Percentiles rank a stretch among this genome's conserved stretches.
Evolutionary conservation across 2,113 vertebrate species (phyloP).

Genomic region (Melanocharis versteri): DNA sequence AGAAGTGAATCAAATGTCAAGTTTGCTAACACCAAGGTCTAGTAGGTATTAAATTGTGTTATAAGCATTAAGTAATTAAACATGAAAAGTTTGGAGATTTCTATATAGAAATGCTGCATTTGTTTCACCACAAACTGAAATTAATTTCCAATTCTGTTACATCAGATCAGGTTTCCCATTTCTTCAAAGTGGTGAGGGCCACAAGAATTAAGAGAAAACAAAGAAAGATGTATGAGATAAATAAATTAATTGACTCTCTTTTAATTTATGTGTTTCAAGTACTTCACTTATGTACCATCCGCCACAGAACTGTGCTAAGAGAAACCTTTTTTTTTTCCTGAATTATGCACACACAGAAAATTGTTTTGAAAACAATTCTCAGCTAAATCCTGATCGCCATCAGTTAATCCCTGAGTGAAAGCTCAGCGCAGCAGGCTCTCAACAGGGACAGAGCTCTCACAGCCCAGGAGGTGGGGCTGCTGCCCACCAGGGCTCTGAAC

Average conservation of each 20-base stretch:
- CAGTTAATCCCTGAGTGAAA: background rate
- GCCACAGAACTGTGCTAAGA: background rate
- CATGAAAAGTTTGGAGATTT: background rate
- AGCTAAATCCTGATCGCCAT: background rate
- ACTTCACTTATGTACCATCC: background rate
- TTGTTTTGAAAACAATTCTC: background rate
- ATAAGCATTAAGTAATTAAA: background rate
- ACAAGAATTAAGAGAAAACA: background rate
- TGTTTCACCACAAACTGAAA: background rate
- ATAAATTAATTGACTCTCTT: background rate
- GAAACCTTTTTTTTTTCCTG: background rate
- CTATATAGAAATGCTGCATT: background rate
- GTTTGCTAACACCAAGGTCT: background rate
- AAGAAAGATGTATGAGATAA: background rate
- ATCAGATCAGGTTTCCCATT: background rate
- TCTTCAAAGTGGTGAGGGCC: background rate
- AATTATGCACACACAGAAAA: background rate
- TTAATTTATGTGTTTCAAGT: background rate
- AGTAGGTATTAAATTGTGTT: background rate
- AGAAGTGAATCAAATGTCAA: background rate
- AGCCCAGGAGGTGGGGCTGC: constrained; percentile 8
- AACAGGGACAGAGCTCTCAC: background rate
- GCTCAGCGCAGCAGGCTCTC: rapidly evolving
- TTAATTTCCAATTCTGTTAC: background rate
- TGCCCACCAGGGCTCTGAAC: background rate